Percentiles rank a stretch among this genome's conserved stretches.
Evolutionary conservation across 2,113 vertebrate species (phyloP).

Genomic region (Elachura formosa): DNA sequence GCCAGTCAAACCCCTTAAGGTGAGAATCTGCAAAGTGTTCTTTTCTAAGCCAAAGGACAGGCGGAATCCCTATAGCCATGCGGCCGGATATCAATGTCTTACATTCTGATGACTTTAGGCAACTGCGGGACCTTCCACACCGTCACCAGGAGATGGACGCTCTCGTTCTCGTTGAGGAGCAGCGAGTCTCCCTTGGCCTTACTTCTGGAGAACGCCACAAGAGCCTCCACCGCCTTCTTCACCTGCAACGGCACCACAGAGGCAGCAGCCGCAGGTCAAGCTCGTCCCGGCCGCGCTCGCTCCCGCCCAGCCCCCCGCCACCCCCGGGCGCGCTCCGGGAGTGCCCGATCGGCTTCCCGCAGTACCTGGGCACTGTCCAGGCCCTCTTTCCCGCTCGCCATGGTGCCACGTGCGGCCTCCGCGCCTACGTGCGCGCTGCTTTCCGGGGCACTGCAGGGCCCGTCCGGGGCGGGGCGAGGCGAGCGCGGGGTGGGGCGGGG

Average conservation of each 20-base stretch:
- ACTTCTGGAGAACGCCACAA: conserved; percentile 74
- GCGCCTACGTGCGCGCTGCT: neutral
- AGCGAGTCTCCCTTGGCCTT: conserved; percentile 41
- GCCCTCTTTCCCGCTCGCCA: neutral
- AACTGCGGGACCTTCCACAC: conserved; percentile 85
- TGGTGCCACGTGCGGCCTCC: neutral
- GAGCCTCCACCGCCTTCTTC: conserved; percentile 80
- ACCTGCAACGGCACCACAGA: conserved; percentile 67
- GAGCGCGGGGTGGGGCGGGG: too few species aligned
- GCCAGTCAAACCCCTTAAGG: rapidly evolving
- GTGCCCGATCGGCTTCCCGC: neutral
- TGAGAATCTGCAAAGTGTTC: rapidly evolving
- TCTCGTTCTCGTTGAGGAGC: conserved; percentile 76
- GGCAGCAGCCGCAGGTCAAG: neutral
- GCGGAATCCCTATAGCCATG: too few species aligned
- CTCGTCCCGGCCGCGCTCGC: rapidly evolving
- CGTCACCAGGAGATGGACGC: conserved; percentile 79
- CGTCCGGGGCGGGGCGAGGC: neutral
- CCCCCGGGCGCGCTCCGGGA: neutral
- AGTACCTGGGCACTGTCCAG: neutral
- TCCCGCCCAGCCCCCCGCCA: neutral
- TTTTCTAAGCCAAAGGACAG: neutral
- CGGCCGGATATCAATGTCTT: neutral
- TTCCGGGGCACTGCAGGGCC: neutral
- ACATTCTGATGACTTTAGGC: conserved; percentile 79